Conservation (phyloP, 2,888 invertebrate genomes). For the Himalopsyche tibetana region DNA sequence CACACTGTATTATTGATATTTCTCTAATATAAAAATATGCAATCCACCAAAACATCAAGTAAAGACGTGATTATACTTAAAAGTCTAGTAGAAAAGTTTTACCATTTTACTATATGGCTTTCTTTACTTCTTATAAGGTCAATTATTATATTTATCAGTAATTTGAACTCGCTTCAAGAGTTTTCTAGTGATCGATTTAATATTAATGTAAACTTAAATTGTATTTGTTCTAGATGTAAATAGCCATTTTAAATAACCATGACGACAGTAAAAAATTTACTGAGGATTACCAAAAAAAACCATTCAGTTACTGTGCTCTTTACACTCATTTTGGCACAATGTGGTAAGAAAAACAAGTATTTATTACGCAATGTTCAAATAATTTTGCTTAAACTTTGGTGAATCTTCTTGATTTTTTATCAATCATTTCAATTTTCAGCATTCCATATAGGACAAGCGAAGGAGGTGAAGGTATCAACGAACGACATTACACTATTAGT, state of each 20-base stretch:
- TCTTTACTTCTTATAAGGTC: too few species aligned
- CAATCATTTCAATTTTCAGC: slow-evolving; percentile 68
- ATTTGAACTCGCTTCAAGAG: too few species aligned
- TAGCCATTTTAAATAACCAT: neutral
- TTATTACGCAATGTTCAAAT: neutral
- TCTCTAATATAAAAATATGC: too few species aligned
- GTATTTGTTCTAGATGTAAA: neutral
- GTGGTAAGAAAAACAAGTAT: neutral
- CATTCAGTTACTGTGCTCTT: neutral
- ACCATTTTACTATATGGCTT: too few species aligned
- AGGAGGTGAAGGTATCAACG: slow-evolving; percentile 75
- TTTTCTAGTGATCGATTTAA: too few species aligned
- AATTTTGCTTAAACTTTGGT: neutral
- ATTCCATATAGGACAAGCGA: slow-evolving; percentile 71
- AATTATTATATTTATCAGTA: too few species aligned
- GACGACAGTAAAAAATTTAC: neutral
- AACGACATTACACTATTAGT: slow-evolving; percentile 79
- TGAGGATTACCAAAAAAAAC: neutral
- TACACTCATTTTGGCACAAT: slow-evolving; percentile 16
- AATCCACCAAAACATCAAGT: too few species aligned
- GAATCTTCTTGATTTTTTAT: neutral
- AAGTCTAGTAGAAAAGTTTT: too few species aligned
- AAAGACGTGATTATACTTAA: too few species aligned
- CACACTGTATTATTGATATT: too few species aligned
- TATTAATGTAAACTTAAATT: neutral